These are phyloP conservation scores for Ceyx erithaca DNA, from an alignment of 2,797 vertebrate species.

Conservation along the genomic window DNA sequence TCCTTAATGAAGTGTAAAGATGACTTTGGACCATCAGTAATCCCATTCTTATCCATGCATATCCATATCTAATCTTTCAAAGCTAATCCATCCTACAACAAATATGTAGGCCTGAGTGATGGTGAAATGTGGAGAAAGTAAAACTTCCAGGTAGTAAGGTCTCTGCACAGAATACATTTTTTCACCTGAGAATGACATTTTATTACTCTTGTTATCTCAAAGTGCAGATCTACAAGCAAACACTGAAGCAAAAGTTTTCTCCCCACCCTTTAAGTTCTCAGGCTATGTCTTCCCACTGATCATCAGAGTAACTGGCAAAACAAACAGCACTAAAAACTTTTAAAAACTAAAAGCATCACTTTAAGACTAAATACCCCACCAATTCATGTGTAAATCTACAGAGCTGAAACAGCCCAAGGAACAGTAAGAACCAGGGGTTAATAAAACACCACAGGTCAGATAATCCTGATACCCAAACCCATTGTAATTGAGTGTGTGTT, in stretches of 20 bases:
- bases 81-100: constrained; percentile 20
- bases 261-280: not conserved
- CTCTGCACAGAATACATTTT: not conserved
- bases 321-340: not conserved
- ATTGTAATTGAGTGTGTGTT: not conserved
- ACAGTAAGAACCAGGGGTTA: not conserved
- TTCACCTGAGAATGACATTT: not conserved
- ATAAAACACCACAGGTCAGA: not conserved
- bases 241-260: not conserved
- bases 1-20: constrained; percentile 14
- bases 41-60: not conserved
- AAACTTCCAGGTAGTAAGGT: not conserved
- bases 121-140: constrained; percentile 6
- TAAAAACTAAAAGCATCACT: no score
- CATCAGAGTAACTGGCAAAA: not conserved
- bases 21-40: not conserved
- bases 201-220: constrained; percentile 40
- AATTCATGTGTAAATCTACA: not conserved
- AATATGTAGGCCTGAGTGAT: not conserved
- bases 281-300: not conserved
- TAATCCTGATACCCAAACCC: not conserved
- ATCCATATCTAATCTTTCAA: constrained; percentile 28
- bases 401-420: not conserved
- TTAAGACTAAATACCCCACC: not conserved
- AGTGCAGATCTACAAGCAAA: not conserved